Percentiles rank a stretch among this genome's conserved stretches.
These are phyloP conservation scores for Catharus bicknelli DNA, from an alignment of 2,113 vertebrate genomes.

Conservation along the genomic window DNA sequence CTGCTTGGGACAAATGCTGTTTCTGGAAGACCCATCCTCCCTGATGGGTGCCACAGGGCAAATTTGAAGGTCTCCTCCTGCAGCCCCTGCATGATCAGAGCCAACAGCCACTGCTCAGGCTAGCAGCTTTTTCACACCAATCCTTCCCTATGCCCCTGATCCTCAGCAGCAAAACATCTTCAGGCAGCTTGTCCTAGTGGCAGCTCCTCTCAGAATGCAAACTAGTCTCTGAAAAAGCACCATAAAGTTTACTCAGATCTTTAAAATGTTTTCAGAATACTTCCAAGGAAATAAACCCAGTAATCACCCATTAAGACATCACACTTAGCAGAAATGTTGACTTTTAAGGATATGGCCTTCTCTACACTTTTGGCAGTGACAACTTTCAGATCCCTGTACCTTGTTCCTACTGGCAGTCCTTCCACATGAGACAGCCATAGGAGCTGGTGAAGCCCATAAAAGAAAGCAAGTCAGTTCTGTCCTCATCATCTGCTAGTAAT, in stretches of 20 bases:
- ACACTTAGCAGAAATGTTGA: not conserved
- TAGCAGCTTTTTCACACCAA: not conserved
- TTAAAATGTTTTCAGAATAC: not conserved
- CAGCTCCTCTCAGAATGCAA: not conserved
- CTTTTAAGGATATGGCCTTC: not conserved
- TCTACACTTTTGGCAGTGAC: not conserved
- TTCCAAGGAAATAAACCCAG: slow-evolving; percentile 22
- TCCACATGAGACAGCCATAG: not conserved
- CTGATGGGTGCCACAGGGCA: not conserved
- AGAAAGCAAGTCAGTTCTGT: not conserved
- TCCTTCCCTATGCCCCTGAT: not conserved
- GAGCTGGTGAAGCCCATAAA: not conserved
- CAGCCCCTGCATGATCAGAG: not conserved
- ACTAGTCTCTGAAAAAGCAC: not conserved
- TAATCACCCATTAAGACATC: not conserved
- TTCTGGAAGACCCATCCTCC: not conserved
- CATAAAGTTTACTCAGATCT: not conserved
- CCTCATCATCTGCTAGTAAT: not conserved
- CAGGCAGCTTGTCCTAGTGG: not conserved
- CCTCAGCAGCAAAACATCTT: not conserved
- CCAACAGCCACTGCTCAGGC: not conserved
- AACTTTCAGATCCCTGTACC: not conserved
- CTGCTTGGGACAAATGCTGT: not conserved
- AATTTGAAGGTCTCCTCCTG: not conserved
- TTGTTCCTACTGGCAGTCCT: not conserved